Percentiles rank a stretch among this genome's conserved stretches.
Evolutionary conservation across 2,888 invertebrate genomes (phyloP).

Genomic region (Chymomyza procnemis): DNA sequence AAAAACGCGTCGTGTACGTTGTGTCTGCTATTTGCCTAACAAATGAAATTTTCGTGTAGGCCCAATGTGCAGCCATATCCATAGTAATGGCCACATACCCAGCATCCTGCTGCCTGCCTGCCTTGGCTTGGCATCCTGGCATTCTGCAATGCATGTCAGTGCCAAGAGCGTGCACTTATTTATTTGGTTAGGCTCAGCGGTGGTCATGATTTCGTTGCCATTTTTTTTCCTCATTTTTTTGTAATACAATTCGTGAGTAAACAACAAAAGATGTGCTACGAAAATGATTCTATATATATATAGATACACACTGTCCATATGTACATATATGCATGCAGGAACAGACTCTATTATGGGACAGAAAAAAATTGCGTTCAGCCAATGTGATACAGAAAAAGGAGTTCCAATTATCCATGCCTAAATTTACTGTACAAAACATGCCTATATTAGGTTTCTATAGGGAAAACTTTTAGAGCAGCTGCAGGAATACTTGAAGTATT

Average conservation of each 20-base stretch:
- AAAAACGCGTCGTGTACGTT: slow-evolving; percentile 24
- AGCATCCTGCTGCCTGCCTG: background rate
- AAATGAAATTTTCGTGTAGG: slow-evolving; percentile 69
- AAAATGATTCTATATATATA: slow-evolving; percentile 46
- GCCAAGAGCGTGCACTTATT: slow-evolving; percentile 64
- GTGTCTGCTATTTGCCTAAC: slow-evolving; percentile 63
- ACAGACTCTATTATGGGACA: background rate
- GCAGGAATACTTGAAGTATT: too few species aligned
- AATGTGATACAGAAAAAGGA: background rate
- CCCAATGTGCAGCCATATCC: slow-evolving; percentile 23
- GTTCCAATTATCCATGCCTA: too few species aligned
- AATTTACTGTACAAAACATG: too few species aligned
- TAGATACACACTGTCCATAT: background rate
- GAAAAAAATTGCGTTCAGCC: background rate
- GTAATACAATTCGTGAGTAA: slow-evolving; percentile 24
- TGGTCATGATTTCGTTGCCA: slow-evolving; percentile 49
- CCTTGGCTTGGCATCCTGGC: background rate
- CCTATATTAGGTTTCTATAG: too few species aligned
- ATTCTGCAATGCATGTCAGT: slow-evolving; percentile 43
- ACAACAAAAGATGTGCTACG: slow-evolving; percentile 37
- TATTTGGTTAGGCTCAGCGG: slow-evolving; percentile 70
- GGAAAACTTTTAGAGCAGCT: too few species aligned
- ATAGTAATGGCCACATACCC: background rate
- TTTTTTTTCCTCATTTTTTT: slow-evolving; percentile 9
- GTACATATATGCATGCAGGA: background rate